These are phyloP conservation scores for Brachypodius melanocephalos DNA, from an alignment of 2,113 vertebrate species.

Conservation along the genomic window DNA sequence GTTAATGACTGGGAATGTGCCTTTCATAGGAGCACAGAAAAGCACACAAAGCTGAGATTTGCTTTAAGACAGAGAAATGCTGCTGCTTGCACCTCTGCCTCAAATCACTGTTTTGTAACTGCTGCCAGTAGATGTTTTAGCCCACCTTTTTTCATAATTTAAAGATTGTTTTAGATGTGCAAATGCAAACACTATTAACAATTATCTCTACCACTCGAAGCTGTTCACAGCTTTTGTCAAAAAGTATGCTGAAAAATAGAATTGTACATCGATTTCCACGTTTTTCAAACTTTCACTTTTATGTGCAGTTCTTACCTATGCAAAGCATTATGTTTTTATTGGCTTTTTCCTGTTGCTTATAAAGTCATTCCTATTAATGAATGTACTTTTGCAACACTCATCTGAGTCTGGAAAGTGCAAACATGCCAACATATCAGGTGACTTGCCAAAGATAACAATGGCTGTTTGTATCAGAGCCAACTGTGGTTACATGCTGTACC, in stretches of 20 bases:
- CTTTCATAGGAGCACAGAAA: not conserved
- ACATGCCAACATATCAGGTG: not conserved
- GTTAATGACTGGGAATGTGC: not conserved
- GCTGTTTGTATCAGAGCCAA: slow-evolving; percentile 1
- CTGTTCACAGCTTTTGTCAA: not conserved
- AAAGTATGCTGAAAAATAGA: not conserved
- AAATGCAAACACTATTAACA: not conserved
- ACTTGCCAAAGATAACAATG: slow-evolving; percentile 4
- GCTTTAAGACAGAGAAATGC: not conserved
- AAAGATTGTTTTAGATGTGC: not conserved
- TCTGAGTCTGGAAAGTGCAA: not conserved
- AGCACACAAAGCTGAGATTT: not conserved
- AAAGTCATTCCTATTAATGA: not conserved
- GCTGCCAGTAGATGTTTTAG: not conserved
- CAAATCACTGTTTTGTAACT: not conserved
- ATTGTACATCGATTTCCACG: not conserved
- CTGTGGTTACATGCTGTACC: not conserved
- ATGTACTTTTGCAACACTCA: not conserved
- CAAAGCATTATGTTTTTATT: not conserved
- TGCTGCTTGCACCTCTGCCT: not conserved
- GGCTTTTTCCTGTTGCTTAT: not conserved
- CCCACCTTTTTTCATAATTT: not conserved
- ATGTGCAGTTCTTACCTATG: not conserved
- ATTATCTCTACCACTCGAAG: not conserved
- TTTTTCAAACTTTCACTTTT: not conserved